phyloP scores from a whole-genome alignment of 2,888 invertebrate genomes.

The Xestoiulus laeticollis region DNA sequence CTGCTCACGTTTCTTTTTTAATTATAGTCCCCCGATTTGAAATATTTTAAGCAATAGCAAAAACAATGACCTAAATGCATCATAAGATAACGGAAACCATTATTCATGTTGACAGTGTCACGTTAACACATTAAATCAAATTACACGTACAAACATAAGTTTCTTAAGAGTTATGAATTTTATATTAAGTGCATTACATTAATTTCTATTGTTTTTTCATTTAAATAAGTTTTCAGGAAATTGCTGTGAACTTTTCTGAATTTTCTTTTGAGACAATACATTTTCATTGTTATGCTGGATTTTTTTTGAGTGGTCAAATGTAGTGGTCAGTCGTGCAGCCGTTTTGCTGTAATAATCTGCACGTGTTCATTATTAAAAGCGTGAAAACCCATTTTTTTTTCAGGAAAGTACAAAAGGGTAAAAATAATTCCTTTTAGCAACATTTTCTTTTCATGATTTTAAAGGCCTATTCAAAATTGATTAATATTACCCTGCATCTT shows the following conservation, averaged over 20 bases:
- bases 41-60: background rate
- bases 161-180: background rate
- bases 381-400: background rate
- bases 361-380: background rate
- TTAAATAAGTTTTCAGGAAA: background rate
- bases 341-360: background rate
- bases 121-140: constrained; percentile 15
- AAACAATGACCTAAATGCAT: constrained; percentile 35
- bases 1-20: background rate
- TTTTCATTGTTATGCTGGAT: background rate
- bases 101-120: constrained; percentile 19
- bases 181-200: background rate
- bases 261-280: too few species aligned
- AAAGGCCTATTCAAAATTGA: background rate
- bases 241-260: background rate
- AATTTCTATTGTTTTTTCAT: background rate
- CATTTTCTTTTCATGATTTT: background rate
- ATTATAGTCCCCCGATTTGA: background rate
- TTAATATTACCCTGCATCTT: background rate
- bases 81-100: constrained; percentile 10
- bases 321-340: background rate
- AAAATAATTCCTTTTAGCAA: background rate
- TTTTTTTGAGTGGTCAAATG: background rate
- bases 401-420: background rate
- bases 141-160: background rate